These are phyloP conservation scores for Gopherus flavomarginatus DNA, from an alignment of 2,113 vertebrate genomes.

Conservation along the genomic window DNA sequence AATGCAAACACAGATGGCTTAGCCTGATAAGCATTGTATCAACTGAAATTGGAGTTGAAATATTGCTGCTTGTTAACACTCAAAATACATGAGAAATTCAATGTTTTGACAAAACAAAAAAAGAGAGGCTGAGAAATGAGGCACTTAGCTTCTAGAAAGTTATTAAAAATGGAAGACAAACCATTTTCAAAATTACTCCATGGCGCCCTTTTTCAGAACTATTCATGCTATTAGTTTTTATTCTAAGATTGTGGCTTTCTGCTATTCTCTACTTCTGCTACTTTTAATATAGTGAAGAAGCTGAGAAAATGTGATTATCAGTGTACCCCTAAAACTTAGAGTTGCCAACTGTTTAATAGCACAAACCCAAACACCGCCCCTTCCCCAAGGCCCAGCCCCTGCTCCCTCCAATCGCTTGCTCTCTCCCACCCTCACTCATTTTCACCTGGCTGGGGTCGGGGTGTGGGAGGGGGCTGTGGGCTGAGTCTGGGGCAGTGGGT, in stretches of 20 bases:
- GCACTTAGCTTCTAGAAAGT: not conserved
- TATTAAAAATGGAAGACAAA: not conserved
- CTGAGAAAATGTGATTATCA: not conserved
- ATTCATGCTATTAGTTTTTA: not conserved
- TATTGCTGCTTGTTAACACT: not conserved
- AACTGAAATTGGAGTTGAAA: not conserved
- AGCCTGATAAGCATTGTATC: not conserved
- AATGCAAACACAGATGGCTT: not conserved
- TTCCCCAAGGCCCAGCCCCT: no score
- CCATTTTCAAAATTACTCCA: not conserved
- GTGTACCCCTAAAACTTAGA: not conserved
- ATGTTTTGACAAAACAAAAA: not conserved
- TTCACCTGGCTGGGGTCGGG: no score
- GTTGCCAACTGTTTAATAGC: no score
- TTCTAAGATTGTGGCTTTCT: not conserved
- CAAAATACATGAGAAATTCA: not conserved
- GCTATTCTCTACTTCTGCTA: not conserved
- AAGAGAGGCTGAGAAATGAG: not conserved
- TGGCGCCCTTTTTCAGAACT: not conserved
- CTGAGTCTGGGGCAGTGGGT: no score
- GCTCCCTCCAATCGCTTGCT: no score
- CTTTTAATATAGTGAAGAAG: not conserved
- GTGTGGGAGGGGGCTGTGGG: no score
- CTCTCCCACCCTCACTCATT: no score
- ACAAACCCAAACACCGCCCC: no score